Evolutionary conservation across 2,113 vertebrate species (phyloP), one percentile per base, ranked within the genome.

Genomic region (Hemichromis elongatus): DNA sequence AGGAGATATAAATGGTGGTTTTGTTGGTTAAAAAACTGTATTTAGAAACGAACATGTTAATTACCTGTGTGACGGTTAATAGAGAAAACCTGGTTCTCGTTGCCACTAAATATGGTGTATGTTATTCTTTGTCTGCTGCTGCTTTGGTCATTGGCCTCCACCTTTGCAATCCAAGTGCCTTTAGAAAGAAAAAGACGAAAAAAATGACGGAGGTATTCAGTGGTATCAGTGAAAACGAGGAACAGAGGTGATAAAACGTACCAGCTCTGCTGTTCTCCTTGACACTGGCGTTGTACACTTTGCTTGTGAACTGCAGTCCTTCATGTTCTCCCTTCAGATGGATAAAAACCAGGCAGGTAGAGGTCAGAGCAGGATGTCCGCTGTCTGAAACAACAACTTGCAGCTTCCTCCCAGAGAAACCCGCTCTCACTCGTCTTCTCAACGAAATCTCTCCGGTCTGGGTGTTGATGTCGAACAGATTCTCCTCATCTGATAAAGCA

Each of bases 201-300:
- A 24, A 2, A 5, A 35, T 42, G 11, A 66, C 18, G 42, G 8
- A 83, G 21, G 5, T 47, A 68, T 77, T 45, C 10, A 9, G n/a
- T 12, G 4, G 4, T 11, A 13, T 26, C 24, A n/a, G 21, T 45
- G 40, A 42, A 70, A 66, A 35, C 18, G 81, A 35, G 33, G 30
- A 55, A 13, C 1, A 47, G 6, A 56, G 11, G 9, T 7, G 35
- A 2, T 7, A 9, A 9, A 54, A 86, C 54, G 45, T 80, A 99
- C 98, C 98, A 86, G 95, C 90, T 90, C 92, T 93, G 89, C 96
- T 97, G 89, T 98, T 98, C 93, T 99, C 98, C 21, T 92, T 89
- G 52, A 98, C 73, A 0, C 85, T 90, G 21, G 93, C 93, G 84
- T 97, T 94, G 75, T 99, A 99, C 0, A 95, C 68, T 54, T 79